Evolutionary conservation across 37 sponge, comb jelly and placozoan genomes (phyloP).

Genomic region (Agelas oroides): DNA sequence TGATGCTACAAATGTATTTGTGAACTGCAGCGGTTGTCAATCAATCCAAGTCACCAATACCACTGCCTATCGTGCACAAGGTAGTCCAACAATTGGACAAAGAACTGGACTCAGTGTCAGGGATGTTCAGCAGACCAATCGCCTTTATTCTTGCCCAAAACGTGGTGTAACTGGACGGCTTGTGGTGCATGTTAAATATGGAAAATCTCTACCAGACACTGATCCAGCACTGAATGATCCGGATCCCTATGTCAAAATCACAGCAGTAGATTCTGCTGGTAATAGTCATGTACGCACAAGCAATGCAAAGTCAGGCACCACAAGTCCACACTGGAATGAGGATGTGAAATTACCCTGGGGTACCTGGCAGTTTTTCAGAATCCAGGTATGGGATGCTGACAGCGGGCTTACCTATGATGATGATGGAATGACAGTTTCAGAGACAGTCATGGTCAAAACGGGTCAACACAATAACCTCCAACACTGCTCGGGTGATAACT

Average conservation of each 20-base stretch:
- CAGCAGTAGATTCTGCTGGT: background rate
- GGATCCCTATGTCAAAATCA: constrained; percentile 29
- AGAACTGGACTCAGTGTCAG: background rate
- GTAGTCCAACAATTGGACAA: background rate
- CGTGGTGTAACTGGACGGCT: background rate
- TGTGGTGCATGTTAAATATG: background rate
- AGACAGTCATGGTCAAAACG: too few relatives aligned
- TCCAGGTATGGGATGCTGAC: too few relatives aligned
- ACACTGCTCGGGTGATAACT: background rate
- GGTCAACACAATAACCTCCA: too few relatives aligned
- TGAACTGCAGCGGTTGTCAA: background rate
- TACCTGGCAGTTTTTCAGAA: too few relatives aligned
- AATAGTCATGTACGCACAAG: too few relatives aligned
- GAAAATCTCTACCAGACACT: constrained; percentile 7
- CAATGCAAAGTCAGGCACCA: too few relatives aligned
- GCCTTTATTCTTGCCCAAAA: background rate
- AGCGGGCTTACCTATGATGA: too few relatives aligned
- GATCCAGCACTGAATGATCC: background rate
- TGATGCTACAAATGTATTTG: background rate
- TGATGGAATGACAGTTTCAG: too few relatives aligned
- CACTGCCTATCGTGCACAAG: too few relatives aligned
- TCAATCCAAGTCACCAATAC: too few relatives aligned
- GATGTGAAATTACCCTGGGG: too few relatives aligned
- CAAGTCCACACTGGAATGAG: too few relatives aligned
- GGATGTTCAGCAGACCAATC: constrained; percentile 2